Base-by-base conservation (phyloP, 2,888 invertebrate genomes). In the Pharmacophagus antenor region DNA sequence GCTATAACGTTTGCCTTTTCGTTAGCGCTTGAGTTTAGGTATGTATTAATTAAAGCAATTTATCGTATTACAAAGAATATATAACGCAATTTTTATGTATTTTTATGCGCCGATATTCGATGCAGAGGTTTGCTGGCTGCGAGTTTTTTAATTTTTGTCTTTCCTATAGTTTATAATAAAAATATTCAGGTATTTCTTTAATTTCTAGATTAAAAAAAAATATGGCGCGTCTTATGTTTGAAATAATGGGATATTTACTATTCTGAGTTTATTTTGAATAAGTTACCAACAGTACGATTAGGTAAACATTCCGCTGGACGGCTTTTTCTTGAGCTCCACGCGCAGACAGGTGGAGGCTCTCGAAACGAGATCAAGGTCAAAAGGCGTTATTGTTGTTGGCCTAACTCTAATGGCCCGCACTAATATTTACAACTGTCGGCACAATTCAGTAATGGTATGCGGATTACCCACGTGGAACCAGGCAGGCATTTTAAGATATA, bases 291-390 rank as follows among this genome's bases (percentile, higher is more conserved):
- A 22, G 41, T 56, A 48, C 55, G 49, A 47, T 64, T 37, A 18
- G 20, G 49, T 42, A 21, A 41, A 54, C 59, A 54, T 54, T 59
- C 54, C 25, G 42, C 58, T 47, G 59, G 65, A 65, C 62, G 66
- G 69, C 55, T 72, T 72, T 65, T 73, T 73, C 66, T 67, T 68
- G 67, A 70, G 69, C 67, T 70, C 65, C 62, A 63, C 70, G 63
- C 70, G 65, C 67, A 67, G 74, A 70, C 81, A 83, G 82, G 80
- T 84, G 81, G 77, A 76, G 73, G 68, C 66, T 72, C 68, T 64
- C 64, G 64, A 68, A 88, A 79, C 76, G 77, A 83, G 88, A 85
- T 82, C 88, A 88, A 85, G 88, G 88, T 81, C 72, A 77, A 65
- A 62, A 64, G 64, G 69, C 68, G 70, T 76, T 82, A 84, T 86